Evolutionary conservation across 2,888 invertebrate species (phyloP), one percentile per base, ranked within the genome.

Genomic region (Eugnorisma glareosa): DNA sequence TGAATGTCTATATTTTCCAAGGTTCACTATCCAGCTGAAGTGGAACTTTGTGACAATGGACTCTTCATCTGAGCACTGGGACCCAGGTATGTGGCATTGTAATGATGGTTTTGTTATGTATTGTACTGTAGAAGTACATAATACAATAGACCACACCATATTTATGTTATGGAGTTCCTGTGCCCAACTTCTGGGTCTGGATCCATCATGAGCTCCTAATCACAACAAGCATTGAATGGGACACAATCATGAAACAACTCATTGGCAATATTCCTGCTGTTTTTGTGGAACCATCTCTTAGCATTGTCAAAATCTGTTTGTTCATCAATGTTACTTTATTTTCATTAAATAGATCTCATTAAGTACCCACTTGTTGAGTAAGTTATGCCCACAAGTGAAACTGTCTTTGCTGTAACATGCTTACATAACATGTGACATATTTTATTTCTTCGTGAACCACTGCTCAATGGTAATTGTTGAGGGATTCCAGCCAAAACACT

Each of bases 41-140:
- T 77, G 73, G 82, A n/a, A 72, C 59, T 86, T 90, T 90, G 89
- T 90, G 87, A 92, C 90, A 81, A 95, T 95, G 95, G 95, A 95
- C 83, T 90, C 92, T 77, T 83, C 94, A 59, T 86, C 93, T 81
- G 95, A 95, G 84, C 95, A 93, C 86, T 96, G 96, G 96, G 96
- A 96, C 83, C 96, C 96, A 90, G 94, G 96, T 96, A 90, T 77
- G 92, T 90, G 18, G 8, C 48, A 24, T 51, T 59, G 1, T 81
- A 63, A 69, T 73, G 10, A 35, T 35, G 31, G 0, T 73, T 57
- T 61, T 63, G 10, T 54, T 68, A 48, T 66, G 35, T 80, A 57
- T 59, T 37, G 28, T 13, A 67, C 28, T 68, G n/a, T 48, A 35
- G 15, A 15, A 1, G n/a, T 37, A 28, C 48, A n/a, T 57, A 48